Percentiles rank a stretch among this genome's conserved stretches.
Conservation (phyloP, 92 coral and sea anemone species). For the Siderastrea radians region DNA sequence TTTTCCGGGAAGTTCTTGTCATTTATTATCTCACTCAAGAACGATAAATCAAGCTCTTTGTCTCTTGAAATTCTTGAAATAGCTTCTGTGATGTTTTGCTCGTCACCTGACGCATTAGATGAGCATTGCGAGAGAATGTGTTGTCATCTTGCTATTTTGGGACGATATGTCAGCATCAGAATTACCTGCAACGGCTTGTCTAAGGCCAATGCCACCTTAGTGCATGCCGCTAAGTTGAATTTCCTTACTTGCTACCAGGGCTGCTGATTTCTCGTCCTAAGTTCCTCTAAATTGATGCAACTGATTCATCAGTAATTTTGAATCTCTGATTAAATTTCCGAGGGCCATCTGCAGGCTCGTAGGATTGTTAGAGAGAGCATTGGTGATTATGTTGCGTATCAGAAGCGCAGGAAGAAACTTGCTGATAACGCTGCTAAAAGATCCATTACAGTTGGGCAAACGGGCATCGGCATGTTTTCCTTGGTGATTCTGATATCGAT, state of each 20-base stretch:
- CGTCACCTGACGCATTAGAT: constrained; percentile 18
- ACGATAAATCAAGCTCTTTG: constrained; percentile 59
- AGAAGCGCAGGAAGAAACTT: constrained; percentile 47
- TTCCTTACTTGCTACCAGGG: constrained; percentile 62
- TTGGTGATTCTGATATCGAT: constrained; percentile 62
- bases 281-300: too few species aligned
- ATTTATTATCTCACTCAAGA: constrained; percentile 44
- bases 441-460: constrained; percentile 50
- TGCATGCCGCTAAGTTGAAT: constrained; percentile 63
- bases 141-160: constrained; percentile 73
- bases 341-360: neutral
- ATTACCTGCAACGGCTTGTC: constrained; percentile 76
- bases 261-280: constrained; percentile 63
- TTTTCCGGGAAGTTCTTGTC: constrained; percentile 55
- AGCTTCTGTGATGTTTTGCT: constrained; percentile 47
- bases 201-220: constrained; percentile 49
- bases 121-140: constrained; percentile 70
- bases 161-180: constrained; percentile 76
- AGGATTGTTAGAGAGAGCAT: too few species aligned
- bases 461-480: neutral
- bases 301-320: too few species aligned
- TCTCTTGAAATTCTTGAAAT: constrained; percentile 74
- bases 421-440: constrained; percentile 65
- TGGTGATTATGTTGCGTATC: too few species aligned
- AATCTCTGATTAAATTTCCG: too few species aligned